Evolutionary conservation across 2,888 invertebrate genomes (phyloP).

Genomic region (Agrotis ipsilon): DNA sequence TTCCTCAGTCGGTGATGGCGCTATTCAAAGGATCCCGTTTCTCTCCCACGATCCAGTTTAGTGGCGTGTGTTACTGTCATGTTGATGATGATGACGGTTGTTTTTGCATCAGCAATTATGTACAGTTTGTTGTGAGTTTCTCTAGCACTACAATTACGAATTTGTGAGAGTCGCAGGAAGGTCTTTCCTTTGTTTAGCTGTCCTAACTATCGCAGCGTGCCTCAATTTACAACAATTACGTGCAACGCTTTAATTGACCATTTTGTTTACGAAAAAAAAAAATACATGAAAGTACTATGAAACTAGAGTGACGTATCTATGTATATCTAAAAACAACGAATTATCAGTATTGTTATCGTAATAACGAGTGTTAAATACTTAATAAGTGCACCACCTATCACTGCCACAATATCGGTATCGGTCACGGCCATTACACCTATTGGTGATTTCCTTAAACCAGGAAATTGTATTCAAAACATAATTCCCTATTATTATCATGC

Average conservation of each 20-base stretch:
- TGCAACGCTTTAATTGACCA: slow-evolving; percentile 80
- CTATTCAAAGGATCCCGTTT: slow-evolving; percentile 87
- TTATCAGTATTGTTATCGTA: slow-evolving; percentile 53
- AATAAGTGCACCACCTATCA: slow-evolving; percentile 50
- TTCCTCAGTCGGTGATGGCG: slow-evolving; percentile 82
- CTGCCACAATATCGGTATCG: slow-evolving; percentile 55
- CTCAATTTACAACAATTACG: slow-evolving; percentile 76
- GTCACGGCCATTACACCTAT: slow-evolving; percentile 68
- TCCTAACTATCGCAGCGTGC: slow-evolving; percentile 81
- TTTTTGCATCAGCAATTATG: slow-evolving; percentile 90
- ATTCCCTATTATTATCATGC: slow-evolving; percentile 67
- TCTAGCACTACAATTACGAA: slow-evolving; percentile 87
- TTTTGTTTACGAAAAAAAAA: slow-evolving; percentile 69
- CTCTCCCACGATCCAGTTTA: slow-evolving; percentile 89
- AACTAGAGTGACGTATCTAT: slow-evolving; percentile 51
- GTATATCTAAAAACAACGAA: slow-evolving; percentile 37
- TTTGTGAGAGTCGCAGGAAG: slow-evolving; percentile 85
- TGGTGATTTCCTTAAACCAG: slow-evolving; percentile 69
- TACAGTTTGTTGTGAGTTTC: slow-evolving; percentile 87
- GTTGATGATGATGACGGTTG: slow-evolving; percentile 86
- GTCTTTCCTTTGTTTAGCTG: slow-evolving; percentile 81
- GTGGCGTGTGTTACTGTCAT: slow-evolving; percentile 86
- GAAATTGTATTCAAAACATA: slow-evolving; percentile 76
- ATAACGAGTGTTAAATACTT: slow-evolving; percentile 47
- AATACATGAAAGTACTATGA: slow-evolving; percentile 71